Conservation (phyloP, 2,797 vertebrate species). For the Chrysolophus pictus region DNA sequence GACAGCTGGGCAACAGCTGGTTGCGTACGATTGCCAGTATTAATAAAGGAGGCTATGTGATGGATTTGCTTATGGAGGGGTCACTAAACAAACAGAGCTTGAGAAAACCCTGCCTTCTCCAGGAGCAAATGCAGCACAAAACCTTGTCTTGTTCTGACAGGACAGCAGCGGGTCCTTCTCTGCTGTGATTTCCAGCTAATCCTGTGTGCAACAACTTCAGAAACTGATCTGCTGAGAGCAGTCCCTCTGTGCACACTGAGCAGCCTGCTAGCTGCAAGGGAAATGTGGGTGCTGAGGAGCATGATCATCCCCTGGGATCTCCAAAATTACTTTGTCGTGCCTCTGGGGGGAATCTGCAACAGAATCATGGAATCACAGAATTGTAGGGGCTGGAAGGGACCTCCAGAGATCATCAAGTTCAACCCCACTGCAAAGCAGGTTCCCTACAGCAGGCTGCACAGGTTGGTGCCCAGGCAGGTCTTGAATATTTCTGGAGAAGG, state of each 20-base stretch:
- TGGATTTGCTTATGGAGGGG: constrained; percentile 30
- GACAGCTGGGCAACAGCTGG: constrained; percentile 72
- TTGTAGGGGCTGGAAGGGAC: too few species aligned
- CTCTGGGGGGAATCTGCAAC: neutral
- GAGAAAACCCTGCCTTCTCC: constrained; percentile 52
- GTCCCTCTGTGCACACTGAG: neutral
- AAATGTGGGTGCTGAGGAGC: neutral
- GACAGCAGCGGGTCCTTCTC: neutral
- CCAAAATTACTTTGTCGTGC: neutral
- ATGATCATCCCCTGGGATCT: neutral
- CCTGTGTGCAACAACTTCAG: constrained; percentile 44
- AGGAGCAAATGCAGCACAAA: constrained; percentile 61
- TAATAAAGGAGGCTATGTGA: constrained; percentile 67
- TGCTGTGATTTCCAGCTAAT: constrained; percentile 22
- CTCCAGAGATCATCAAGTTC: too few species aligned
- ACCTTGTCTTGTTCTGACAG: constrained; percentile 36
- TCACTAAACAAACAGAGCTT: constrained; percentile 56
- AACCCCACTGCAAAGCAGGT: too few species aligned
- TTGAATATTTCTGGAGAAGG: too few species aligned
- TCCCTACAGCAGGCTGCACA: too few species aligned
- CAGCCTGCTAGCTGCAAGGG: neutral
- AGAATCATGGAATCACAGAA: neutral
- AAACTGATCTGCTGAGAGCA: constrained; percentile 47
- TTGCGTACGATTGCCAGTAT: constrained; percentile 52
- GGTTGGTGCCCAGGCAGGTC: too few species aligned